Conservation (phyloP, 1,140 invertebrate species). For the Drosophila littoralis region DNA sequence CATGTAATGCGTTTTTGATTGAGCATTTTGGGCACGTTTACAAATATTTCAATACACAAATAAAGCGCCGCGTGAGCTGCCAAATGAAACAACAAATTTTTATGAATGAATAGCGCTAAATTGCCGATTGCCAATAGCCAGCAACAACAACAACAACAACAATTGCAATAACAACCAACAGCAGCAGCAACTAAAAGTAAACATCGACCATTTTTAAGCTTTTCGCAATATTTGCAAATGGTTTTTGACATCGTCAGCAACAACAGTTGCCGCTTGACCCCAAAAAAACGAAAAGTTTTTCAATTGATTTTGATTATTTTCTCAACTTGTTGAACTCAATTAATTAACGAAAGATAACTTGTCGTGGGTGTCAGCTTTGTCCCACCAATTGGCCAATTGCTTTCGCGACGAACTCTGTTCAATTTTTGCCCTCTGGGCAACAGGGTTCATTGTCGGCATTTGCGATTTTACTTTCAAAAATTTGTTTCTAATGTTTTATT, state of each 20-base stretch:
- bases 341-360: slow-evolving; percentile 76
- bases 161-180: slow-evolving; percentile 13
- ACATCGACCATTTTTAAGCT: slow-evolving; percentile 56
- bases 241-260: slow-evolving; percentile 52
- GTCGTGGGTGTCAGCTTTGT: slow-evolving; percentile 68
- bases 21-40: slow-evolving; percentile 67
- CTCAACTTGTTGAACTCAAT: slow-evolving; percentile 79
- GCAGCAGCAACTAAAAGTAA: slow-evolving; percentile 24
- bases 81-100: slow-evolving; percentile 65
- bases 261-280: slow-evolving; percentile 58
- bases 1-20: slow-evolving; percentile 77
- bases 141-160: slow-evolving; percentile 31
- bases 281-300: slow-evolving; percentile 58
- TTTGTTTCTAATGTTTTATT: slow-evolving; percentile 1
- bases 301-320: slow-evolving; percentile 81
- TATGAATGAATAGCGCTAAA: slow-evolving; percentile 77
- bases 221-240: slow-evolving; percentile 63
- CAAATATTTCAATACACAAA: slow-evolving; percentile 49
- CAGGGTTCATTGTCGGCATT: neutral
- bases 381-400: slow-evolving; percentile 45
- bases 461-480: slow-evolving; percentile 6
- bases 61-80: slow-evolving; percentile 63
- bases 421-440: neutral
- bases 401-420: neutral
- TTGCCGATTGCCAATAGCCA: slow-evolving; percentile 57